Evolutionary conservation across 2,113 vertebrate species (phyloP).

Genomic region (Lepisosteus oculatus): DNA sequence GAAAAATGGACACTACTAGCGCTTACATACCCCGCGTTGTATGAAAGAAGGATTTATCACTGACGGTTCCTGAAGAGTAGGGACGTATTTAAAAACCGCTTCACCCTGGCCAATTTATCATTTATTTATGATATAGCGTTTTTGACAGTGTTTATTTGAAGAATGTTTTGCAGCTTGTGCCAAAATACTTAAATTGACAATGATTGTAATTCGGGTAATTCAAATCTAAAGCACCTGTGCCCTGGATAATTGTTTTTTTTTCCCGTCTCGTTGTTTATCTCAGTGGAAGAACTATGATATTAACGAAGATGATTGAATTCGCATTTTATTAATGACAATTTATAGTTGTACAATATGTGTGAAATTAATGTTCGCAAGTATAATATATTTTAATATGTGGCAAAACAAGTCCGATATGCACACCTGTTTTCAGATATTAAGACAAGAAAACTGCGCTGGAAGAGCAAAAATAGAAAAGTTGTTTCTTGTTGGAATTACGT

Average conservation of each 20-base stretch:
- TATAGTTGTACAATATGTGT: conserved; percentile 10
- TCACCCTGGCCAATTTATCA: no score
- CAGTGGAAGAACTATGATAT: not conserved
- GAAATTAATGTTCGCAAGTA: not conserved
- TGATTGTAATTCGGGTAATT: not conserved
- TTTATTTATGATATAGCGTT: no score
- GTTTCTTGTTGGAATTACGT: conserved; percentile 29
- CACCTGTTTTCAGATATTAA: conserved; percentile 7
- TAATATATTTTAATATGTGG: conserved; percentile 15
- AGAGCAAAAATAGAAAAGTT: not conserved
- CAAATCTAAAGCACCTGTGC: not conserved
- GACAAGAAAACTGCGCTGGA: not conserved
- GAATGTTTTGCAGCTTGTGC: not conserved
- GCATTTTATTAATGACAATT: not conserved
- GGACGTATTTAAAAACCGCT: no score
- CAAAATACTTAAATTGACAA: not conserved
- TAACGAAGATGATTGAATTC: not conserved
- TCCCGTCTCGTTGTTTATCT: not conserved
- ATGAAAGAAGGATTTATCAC: no score
- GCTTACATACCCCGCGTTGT: no score
- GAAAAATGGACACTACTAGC: no score
- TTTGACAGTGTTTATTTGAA: not conserved
- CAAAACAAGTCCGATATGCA: not conserved
- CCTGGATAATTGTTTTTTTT: not conserved
- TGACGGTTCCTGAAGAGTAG: no score